Evolutionary conservation across 2,113 vertebrate genomes (phyloP), one percentile per base, ranked within the genome.

Genomic region (Lepisosteus oculatus): DNA sequence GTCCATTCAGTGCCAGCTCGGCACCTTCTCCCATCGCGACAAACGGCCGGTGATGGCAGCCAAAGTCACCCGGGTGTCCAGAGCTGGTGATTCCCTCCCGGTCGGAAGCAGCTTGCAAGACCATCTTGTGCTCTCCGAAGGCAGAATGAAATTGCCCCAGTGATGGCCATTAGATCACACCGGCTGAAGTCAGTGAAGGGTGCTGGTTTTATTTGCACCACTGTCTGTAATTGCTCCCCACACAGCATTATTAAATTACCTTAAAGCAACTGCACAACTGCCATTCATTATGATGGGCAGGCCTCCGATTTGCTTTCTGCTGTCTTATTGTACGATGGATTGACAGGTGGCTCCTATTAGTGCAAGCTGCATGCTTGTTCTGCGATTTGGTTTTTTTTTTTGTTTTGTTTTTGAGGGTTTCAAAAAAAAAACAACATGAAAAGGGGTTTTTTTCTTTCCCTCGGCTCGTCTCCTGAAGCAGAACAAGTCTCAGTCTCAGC

Each of bases 221-320:
- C 29, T 77, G 66, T 76, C 77, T 73, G 74, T 81, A 76, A 55
- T 70, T 69, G 29, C 65, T 81, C 80, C 74, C 65, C 80, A 79
- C 76, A 80, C 76, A 79, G 80, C 81, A 78, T 77, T 79, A 86
- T 71, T 67, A 67, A 74, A 77, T 62, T 68, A 69, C 73, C 76
- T 72, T 72, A 75, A 15, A 57, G 68, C 70, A 71, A 47, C 77
- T 89, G 88, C 90, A 83, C 82, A 82, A 85, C 85, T 54, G 80
- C 85, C 86, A 80, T 71, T 82, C 83, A 68, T 75, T 71, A 68
- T 89, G 87, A 90, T 77, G 91, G 88, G 76, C 88, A 86, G 79
- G 67, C 4, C 59, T 6, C 59, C 13, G 79, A 71, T 77, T 85
- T 15, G 85, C 77, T 75, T 77, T 65, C 17, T 2, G 79, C 59